These are phyloP conservation scores for Enteromius thamalakanensis DNA, from an alignment of 2,797 vertebrate species.

Conservation along the genomic window DNA sequence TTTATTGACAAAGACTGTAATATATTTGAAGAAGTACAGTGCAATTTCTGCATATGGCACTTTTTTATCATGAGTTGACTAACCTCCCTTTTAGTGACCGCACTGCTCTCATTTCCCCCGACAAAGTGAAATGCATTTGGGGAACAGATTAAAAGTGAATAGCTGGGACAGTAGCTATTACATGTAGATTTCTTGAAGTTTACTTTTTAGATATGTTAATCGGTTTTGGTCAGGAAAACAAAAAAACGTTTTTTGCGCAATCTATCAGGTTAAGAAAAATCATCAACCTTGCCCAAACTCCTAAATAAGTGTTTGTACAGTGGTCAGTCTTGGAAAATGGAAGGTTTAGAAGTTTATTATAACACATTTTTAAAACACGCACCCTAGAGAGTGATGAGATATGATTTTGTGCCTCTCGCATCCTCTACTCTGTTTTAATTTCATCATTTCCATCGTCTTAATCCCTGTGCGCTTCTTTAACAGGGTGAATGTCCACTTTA, in stretches of 20 bases:
- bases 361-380: constrained; percentile 14
- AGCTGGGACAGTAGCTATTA: constrained; percentile 63
- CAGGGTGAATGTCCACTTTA: constrained; percentile 56
- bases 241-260: constrained; percentile 30
- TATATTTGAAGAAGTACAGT: constrained; percentile 80
- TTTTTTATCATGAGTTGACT: constrained; percentile 78
- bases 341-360: constrained; percentile 27
- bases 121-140: constrained; percentile 39
- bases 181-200: constrained; percentile 70
- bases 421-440: constrained; percentile 67
- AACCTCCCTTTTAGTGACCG: constrained; percentile 65
- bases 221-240: constrained; percentile 7
- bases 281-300: constrained; percentile 27
- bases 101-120: constrained; percentile 36
- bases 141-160: constrained; percentile 35
- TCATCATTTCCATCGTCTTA: constrained; percentile 61
- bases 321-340: constrained; percentile 30
- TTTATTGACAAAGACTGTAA: constrained; percentile 82
- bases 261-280: constrained; percentile 13
- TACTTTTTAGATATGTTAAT: constrained; percentile 23
- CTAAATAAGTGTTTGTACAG: constrained; percentile 46
- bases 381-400: constrained; percentile 33
- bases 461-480: constrained; percentile 65
- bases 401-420: constrained; percentile 76
- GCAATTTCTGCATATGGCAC: constrained; percentile 83